These are phyloP conservation scores for Ammodytes dubius DNA, from an alignment of 2,113 vertebrate species.

Conservation along the genomic window DNA sequence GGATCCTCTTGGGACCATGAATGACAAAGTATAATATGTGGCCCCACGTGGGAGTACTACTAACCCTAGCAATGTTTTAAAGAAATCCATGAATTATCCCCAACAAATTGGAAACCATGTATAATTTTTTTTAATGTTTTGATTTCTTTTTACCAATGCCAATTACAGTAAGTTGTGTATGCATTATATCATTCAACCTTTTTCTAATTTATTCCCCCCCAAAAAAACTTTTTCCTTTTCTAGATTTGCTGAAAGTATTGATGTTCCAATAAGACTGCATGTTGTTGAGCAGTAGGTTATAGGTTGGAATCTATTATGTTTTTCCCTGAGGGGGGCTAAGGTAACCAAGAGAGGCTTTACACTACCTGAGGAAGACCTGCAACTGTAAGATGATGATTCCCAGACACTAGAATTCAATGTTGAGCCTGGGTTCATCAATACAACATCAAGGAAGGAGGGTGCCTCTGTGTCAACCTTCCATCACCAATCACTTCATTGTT, in stretches of 20 bases:
- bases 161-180: constrained; percentile 30
- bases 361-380: too few relatives aligned
- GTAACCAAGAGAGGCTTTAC: too few relatives aligned
- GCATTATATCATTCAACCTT: constrained; percentile 3
- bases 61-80: not conserved
- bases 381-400: too few relatives aligned
- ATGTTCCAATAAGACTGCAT: not conserved
- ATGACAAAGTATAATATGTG: not conserved
- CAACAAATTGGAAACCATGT: constrained; percentile 13
- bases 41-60: not conserved
- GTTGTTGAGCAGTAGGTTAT: constrained; percentile 20
- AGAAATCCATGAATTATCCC: not conserved
- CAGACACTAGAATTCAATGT: too few relatives aligned
- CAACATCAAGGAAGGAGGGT: too few relatives aligned
- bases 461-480: too few relatives aligned
- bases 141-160: not conserved
- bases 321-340: too few relatives aligned
- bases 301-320: too few relatives aligned
- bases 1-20: not conserved
- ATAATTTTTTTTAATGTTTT: constrained; percentile 31
- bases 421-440: too few relatives aligned
- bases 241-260: constrained; percentile 3
- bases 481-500: too few relatives aligned
- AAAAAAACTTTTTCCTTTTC: not conserved
- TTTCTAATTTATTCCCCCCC: too few relatives aligned